Base-by-base conservation (phyloP, 2,113 vertebrate genomes). In the Neofelis nebulosa region DNA sequence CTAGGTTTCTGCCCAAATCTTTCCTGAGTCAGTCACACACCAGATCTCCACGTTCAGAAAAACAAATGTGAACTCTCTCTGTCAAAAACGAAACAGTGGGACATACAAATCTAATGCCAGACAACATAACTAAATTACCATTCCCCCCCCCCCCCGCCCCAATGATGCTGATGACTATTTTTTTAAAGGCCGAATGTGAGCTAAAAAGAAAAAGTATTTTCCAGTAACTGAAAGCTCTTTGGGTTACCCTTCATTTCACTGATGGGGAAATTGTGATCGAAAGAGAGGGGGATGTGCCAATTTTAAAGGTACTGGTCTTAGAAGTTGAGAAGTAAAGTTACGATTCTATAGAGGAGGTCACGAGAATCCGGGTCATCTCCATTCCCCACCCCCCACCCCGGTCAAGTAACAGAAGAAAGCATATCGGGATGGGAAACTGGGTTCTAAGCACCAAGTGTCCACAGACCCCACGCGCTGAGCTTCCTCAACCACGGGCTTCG, bases 391-490 rank as follows among this genome's bases (percentile, higher is more conserved):
- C 63, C 21, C 13, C 23, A 0, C n/a, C 55, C 81, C 21, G 52
- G 91, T 74, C 84, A 27, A 65, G 12, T 0, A 36, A 16, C 48
- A 48, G 19, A 73, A 33, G 85, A 48, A 36, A 50, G 25, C 3
- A 0, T 3, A 5, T 2, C 0, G 48, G 1, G 9, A 31, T 1
- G 52, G 25, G 69, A 63, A 19, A 25, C 10, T 0, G 23, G 18
- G 11, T 10, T 9, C 12, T 2, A 14, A 18, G 12, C 2, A 0
- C 6, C 45, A 11, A 14, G 50, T 19, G 33, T 4, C 7, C 16
- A 21, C 1, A 6, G 19, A 38, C 61, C 0, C 21, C 8, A 13
- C 0, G 11, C n/a, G 1, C 33, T 2, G 5, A 13, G 41, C 11
- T 12, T 76, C 1, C 82, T 8, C 5, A 1, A 6, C 1, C 55